Conservation (phyloP, 2,888 invertebrate species). For the Entomobrya proxima region DNA sequence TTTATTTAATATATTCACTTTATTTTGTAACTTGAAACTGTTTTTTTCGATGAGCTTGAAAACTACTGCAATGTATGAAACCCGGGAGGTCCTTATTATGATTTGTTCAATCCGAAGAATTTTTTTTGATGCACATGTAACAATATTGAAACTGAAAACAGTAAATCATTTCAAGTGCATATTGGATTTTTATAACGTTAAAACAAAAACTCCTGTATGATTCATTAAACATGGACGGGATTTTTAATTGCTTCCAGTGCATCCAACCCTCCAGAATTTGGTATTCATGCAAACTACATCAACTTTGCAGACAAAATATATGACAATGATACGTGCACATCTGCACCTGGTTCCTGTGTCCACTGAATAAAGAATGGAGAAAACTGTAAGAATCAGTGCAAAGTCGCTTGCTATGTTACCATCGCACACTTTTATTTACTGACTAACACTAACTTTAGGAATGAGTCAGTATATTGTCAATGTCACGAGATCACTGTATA, state of each 20-base stretch:
- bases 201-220: conserved; percentile 29
- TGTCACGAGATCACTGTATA: conserved; percentile 6
- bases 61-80: too few species aligned
- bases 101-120: too few species aligned
- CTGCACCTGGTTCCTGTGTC: not conserved
- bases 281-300: not conserved
- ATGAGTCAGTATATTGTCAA: conserved; percentile 45
- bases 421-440: conserved; percentile 13
- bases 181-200: not conserved
- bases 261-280: not conserved
- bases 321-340: not conserved
- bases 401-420: not conserved
- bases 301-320: not conserved
- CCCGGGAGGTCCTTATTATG: not conserved
- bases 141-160: conserved; percentile 58
- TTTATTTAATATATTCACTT: too few species aligned
- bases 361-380: not conserved
- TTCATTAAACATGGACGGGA: not conserved
- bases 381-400: conserved; percentile 8
- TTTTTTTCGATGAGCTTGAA: too few species aligned
- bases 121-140: conserved; percentile 56
- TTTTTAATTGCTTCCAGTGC: not conserved
- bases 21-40: too few species aligned
- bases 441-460: not conserved
- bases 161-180: conserved; percentile 58